These are phyloP conservation scores for Tringa solitaria DNA, from an alignment of 2,113 vertebrate species.

Conservation along the genomic window DNA sequence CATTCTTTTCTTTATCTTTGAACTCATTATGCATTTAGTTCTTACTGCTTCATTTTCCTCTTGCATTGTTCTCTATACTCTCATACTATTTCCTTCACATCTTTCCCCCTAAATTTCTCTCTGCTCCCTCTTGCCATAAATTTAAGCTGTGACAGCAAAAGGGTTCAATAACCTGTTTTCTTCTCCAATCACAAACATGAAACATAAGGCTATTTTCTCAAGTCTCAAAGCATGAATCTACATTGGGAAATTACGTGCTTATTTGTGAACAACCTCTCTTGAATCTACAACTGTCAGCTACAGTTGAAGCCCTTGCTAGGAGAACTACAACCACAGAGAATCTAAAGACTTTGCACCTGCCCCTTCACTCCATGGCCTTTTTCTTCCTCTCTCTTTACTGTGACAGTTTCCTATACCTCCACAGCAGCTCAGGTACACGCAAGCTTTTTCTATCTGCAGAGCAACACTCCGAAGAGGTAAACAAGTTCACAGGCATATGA, in stretches of 20 bases:
- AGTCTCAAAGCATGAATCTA: background rate
- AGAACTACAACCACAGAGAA: background rate
- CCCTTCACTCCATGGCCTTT: background rate
- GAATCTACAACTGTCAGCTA: background rate
- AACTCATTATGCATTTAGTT: background rate
- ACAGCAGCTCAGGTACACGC: background rate
- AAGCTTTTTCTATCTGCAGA: background rate
- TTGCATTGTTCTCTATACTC: background rate
- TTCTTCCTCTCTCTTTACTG: background rate
- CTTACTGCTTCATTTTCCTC: background rate
- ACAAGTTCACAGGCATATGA: rapidly evolving
- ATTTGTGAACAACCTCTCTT: background rate
- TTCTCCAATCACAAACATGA: background rate
- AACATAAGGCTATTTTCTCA: background rate
- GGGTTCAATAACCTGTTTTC: background rate
- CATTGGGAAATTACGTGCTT: background rate
- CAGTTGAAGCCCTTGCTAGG: background rate
- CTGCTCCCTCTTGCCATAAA: background rate
- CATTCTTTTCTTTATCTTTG: background rate
- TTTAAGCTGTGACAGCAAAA: background rate
- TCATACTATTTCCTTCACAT: background rate
- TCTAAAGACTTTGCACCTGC: background rate
- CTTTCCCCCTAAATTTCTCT: background rate
- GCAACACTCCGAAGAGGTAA: background rate
- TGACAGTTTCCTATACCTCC: background rate